Conservation (phyloP, 2,797 vertebrate genomes). For the Myoxocephalus aenaeus region DNA sequence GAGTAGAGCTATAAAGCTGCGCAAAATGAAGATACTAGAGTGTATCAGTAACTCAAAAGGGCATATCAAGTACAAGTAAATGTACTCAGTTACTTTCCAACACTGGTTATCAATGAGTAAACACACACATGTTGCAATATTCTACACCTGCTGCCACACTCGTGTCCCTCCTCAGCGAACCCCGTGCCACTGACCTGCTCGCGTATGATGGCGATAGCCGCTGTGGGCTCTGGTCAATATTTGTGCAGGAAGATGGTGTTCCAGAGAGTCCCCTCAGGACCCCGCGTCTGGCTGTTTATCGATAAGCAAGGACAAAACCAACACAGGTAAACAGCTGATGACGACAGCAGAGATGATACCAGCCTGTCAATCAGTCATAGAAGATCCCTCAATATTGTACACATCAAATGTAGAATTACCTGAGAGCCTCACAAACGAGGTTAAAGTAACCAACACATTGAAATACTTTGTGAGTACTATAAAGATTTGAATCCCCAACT, state of each 20-base stretch:
- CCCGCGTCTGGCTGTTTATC: constrained; percentile 44
- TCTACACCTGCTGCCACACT: neutral
- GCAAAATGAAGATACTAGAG: neutral
- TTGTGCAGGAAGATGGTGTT: constrained; percentile 55
- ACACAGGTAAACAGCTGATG: constrained; percentile 48
- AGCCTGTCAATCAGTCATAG: constrained; percentile 36
- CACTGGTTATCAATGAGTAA: constrained; percentile 27
- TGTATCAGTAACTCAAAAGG: neutral
- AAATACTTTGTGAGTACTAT: neutral
- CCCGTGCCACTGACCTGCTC: constrained; percentile 68
- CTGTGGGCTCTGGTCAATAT: constrained; percentile 69
- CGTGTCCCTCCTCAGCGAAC: constrained; percentile 42
- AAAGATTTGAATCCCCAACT: neutral
- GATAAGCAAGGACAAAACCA: constrained; percentile 54
- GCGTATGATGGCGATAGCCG: constrained; percentile 53
- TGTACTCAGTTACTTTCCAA: neutral
- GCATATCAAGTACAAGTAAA: neutral
- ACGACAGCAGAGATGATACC: constrained; percentile 49
- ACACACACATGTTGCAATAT: constrained; percentile 39
- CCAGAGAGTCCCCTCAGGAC: constrained; percentile 48
- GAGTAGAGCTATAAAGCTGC: neutral
- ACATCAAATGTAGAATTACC: neutral
- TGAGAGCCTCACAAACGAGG: neutral
- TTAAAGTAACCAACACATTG: neutral
- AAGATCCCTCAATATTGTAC: neutral